A percentile compares a stretch with the other conserved stretches of the same genome.
phyloP scores from a whole-genome alignment of 2,113 vertebrate species.

The Hirundichthys speculiger region DNA sequence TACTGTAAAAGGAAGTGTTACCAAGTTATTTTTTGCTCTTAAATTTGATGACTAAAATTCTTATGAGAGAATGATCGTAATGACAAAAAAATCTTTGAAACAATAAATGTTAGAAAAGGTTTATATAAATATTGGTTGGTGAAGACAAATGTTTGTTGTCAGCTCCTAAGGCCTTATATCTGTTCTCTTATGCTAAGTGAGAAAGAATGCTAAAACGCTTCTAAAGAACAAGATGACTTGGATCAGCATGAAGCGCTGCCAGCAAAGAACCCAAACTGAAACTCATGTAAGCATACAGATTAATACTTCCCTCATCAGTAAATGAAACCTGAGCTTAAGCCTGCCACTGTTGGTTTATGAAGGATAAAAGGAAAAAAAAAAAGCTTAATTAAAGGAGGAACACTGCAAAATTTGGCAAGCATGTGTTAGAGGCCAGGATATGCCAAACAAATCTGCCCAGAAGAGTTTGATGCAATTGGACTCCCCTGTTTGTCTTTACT shows the following conservation, averaged over 20 bases:
- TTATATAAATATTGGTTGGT: not conserved
- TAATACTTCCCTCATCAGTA: constrained; percentile 24
- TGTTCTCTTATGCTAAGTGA: constrained; percentile 5
- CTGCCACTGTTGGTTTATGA: constrained; percentile 25
- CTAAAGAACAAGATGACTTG: constrained; percentile 8
- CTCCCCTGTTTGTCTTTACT: no score
- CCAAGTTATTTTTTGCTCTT: no score
- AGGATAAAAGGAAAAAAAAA: not conserved
- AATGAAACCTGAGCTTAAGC: no score
- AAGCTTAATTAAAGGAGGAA: constrained; percentile 21
- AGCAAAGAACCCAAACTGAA: constrained; percentile 40
- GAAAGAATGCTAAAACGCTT: constrained; percentile 1
- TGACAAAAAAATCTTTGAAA: no score
- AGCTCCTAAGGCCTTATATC: not conserved
- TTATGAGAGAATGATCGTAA: not conserved
- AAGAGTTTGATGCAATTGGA: no score
- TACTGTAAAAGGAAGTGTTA: no score
- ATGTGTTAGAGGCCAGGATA: not conserved
- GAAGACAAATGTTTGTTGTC: constrained; percentile 8
- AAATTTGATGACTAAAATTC: not conserved
- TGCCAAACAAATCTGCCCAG: not conserved
- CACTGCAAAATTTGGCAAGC: constrained; percentile 9
- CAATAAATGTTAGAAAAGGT: no score
- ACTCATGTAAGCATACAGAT: constrained; percentile 30
- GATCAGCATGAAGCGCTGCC: constrained; percentile 23